Evolutionary conservation across 35 echinoderm and acorn worm species (phyloP), one percentile per base, ranked within the genome.

Genomic region (Apostichopus japonicus): DNA sequence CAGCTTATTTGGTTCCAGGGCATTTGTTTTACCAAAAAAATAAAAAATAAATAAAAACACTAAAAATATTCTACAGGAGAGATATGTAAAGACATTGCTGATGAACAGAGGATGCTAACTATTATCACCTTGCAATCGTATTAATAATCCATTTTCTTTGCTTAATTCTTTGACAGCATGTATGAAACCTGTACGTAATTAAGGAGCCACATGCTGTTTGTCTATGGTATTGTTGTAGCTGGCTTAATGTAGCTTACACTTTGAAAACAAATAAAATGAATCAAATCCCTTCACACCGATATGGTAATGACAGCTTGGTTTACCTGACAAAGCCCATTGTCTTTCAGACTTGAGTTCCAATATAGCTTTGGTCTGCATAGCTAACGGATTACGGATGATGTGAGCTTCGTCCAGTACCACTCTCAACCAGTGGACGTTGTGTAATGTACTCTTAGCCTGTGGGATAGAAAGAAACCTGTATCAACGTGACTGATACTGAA

Each of bases 321-420:
- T 86, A 98, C 96, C 96, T 94, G 96, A 95, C 33, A 98, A 57
- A 16, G 92, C 93, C 96, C 96, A 98, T 27, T 92, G 93, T 19
- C 96, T 78, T 54, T 94, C 27, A 6, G 93, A 63, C 5, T 79
- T 95, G 57, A 98, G 90, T 6, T 93, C 92, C 23, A 92, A 56
- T 1, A 93, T 92, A 5, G 96, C 96, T 55, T 98, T 95, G 7
- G 94, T 93, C 51, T 98, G 96, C 15, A 92, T 90, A 24, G 96
- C 84, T 16, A 53, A 87, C 51, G 92, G 96, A 58, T 98, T 98
- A 17, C 96, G 83, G 65, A 98, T 98, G 5, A 86, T 98, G 93
- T 98, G 96, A 16, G 88, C 96, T 79, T 98, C 96, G 92, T 98
- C 96, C 21, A 98, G 86, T 6, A 95, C 96, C 5, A 98, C n/a